A percentile compares a stretch with the other conserved stretches of the same genome.
phyloP scores from a whole-genome alignment of 2,888 invertebrate species.

The Drosophila vallismaia region DNA sequence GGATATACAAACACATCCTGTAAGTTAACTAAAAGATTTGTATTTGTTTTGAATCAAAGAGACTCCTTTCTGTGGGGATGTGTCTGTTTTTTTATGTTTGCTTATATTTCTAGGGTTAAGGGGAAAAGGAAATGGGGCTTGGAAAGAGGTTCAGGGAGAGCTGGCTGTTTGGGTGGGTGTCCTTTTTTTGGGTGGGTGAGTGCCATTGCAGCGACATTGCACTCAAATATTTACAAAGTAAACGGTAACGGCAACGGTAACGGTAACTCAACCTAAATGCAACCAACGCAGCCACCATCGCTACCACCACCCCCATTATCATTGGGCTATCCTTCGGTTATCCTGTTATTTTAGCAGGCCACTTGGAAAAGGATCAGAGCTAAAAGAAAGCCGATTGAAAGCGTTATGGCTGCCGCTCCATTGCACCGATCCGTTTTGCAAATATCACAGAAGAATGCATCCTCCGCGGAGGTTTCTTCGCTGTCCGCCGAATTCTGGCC shows the following conservation, averaged over 20 bases:
- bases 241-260: constrained; percentile 59
- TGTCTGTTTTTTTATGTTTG: constrained; percentile 32
- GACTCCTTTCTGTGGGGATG: constrained; percentile 27
- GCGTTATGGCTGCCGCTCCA: constrained; percentile 62
- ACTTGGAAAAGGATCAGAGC: constrained; percentile 23
- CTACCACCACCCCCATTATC: constrained; percentile 5
- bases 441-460: constrained; percentile 81
- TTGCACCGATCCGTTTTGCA: constrained; percentile 81
- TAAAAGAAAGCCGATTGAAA: constrained; percentile 29
- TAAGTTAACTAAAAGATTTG: constrained; percentile 46
- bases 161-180: neutral
- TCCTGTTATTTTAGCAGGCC: constrained; percentile 45
- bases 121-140: neutral
- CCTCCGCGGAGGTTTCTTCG: constrained; percentile 49
- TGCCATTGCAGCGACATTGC: constrained; percentile 35
- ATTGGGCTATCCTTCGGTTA: neutral
- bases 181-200: constrained; percentile 12
- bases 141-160: neutral
- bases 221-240: constrained; percentile 77
- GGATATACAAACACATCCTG: constrained; percentile 5
- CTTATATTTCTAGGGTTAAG: constrained; percentile 61
- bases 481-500: constrained; percentile 40
- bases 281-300: constrained; percentile 42
- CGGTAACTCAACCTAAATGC: constrained; percentile 69
- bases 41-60: constrained; percentile 52